Base-by-base conservation (phyloP, 2,113 vertebrate genomes). In the Gulo gulo region DNA sequence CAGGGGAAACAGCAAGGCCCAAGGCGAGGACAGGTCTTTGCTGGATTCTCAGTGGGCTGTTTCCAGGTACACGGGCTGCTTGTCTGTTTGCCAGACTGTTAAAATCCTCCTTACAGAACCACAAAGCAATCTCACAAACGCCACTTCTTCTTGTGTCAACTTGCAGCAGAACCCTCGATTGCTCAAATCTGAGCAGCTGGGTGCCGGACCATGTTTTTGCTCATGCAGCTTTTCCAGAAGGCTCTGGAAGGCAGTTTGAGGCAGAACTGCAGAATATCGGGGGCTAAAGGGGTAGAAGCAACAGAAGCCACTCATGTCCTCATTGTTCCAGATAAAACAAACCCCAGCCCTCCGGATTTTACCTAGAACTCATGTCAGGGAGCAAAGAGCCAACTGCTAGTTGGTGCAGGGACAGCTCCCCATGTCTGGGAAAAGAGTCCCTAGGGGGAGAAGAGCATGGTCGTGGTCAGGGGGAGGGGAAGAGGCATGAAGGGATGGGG, bases 151-250 rank as follows among this genome's bases (percentile, higher is more conserved):
- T 31, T 67, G 45, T 12, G 55, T 0, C 65, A 31, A 47, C 42
- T 13, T 31, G 89, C 59, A 26, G 59, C 15, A 8, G 73, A 59
- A 59, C 12, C 45, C 74, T 39, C 0, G 4, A 4, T 4, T 1
- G 8, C 80, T 91, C 39, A 23, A 7, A 12, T 36, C 59, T 6
- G 20, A 78, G 76, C 12, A 61, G 26, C 24, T 34, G 0, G 2
- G 18, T 6, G 36, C 42, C 26, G 1, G 10, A 0, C 57, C 0
- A 1, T 24, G 39, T 34, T 59, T 45, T 24, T 6, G 7, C 31
- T 0, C 8, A 31, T 3, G 31, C 45, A 1, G 59, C 59, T 52
- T 78, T 80, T n/a, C 50, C 82, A 26, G 84, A 42, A 61, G 47
- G 15, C 18, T 45, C n/a, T 5, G 18, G 93, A 63, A 71, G 36